phyloP scores from a whole-genome alignment of 35 echinoderm and acorn worm genomes.

The Lytechinus variegatus region DNA sequence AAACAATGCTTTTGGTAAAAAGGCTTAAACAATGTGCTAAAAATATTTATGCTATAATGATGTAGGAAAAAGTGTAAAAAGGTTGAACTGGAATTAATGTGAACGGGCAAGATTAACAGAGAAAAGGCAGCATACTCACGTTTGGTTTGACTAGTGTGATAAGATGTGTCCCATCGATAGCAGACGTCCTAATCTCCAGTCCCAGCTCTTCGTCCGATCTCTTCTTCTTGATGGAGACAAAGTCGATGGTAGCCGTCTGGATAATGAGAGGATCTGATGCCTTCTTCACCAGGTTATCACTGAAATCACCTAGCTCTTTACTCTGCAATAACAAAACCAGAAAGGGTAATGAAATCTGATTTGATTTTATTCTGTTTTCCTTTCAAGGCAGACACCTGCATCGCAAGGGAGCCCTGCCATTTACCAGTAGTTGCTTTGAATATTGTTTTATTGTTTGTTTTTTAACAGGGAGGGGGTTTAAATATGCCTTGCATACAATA shows the following conservation, averaged over 20 bases:
- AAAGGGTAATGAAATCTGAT: no score
- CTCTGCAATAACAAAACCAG: constrained; percentile 52
- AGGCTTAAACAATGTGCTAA: no score
- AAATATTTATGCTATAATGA: no score
- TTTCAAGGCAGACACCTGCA: no score
- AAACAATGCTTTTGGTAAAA: no score
- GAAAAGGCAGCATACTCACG: constrained; percentile 33
- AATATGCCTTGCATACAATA: no score
- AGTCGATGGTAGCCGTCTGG: constrained; percentile 74
- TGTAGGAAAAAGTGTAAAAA: no score
- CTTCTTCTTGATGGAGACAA: constrained; percentile 87
- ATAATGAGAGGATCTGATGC: constrained; percentile 86
- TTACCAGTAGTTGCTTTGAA: no score
- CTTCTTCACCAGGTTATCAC: constrained; percentile 82
- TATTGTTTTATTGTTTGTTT: no score
- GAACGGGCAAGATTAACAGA: not conserved
- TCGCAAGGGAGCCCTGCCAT: no score
- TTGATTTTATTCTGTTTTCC: no score
- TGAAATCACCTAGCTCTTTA: constrained; percentile 66
- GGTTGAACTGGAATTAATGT: not conserved
- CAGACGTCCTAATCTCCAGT: constrained; percentile 73
- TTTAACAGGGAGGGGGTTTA: no score
- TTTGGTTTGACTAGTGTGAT: constrained; percentile 62
- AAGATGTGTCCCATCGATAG: constrained; percentile 71
- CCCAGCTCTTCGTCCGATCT: constrained; percentile 81